Conservation (phyloP, 2,797 vertebrate genomes). For the Cuniculus paca region DNA sequence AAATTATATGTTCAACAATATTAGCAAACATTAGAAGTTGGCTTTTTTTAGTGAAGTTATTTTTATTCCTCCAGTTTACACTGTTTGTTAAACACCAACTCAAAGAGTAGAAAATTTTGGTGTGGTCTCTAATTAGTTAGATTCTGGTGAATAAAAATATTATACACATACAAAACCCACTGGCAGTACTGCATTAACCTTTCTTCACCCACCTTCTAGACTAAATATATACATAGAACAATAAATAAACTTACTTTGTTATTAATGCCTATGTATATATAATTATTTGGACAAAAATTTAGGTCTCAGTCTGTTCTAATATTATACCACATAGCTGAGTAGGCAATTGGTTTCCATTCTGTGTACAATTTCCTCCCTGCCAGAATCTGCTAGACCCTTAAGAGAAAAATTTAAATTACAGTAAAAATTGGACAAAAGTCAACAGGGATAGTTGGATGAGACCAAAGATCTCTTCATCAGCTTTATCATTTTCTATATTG, state of each 20-base stretch:
- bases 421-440: background rate
- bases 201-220: background rate
- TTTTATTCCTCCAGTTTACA: background rate
- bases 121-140: conserved; percentile 36
- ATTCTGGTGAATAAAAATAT: conserved; percentile 20
- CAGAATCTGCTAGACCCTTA: background rate
- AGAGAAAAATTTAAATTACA: background rate
- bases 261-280: background rate
- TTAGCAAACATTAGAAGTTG: background rate
- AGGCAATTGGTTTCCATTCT: background rate
- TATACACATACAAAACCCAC: background rate
- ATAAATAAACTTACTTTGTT: background rate
- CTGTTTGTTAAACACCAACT: conserved; percentile 31
- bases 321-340: background rate
- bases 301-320: background rate
- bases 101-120: background rate
- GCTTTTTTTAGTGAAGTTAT: background rate
- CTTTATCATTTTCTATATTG: background rate
- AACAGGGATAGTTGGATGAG: background rate
- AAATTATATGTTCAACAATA: background rate
- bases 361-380: background rate
- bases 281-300: conserved; percentile 47
- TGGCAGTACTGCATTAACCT: background rate
- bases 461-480: background rate
- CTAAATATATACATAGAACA: background rate